phyloP scores from a whole-genome alignment of 1,140 invertebrate species.

The Adoxophyes honmai region DNA sequence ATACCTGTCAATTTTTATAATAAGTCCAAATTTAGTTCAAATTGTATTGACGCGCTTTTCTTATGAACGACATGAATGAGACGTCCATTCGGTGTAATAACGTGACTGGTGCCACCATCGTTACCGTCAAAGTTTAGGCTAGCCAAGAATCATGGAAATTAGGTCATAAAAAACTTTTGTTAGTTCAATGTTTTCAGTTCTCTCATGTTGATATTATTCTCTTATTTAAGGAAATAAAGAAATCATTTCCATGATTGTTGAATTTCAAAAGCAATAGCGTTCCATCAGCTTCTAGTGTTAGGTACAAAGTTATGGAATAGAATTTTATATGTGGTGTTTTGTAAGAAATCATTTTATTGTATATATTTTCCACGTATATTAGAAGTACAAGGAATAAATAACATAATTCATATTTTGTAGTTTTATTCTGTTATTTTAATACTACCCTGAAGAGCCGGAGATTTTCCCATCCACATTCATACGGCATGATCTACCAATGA shows the following conservation, averaged over 20 bases:
- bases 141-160: too few relatives aligned
- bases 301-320: conserved; percentile 14
- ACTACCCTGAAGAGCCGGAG: too few relatives aligned
- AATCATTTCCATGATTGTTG: conserved; percentile 2
- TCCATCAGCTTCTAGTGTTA: conserved; percentile 6
- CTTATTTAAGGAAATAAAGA: background rate
- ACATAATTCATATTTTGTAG: background rate
- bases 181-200: too few relatives aligned
- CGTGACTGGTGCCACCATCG: too few relatives aligned
- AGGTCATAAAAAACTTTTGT: too few relatives aligned
- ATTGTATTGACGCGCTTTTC: conserved; percentile 2
- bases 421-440: background rate
- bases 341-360: conserved; percentile 12
- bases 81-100: too few relatives aligned
- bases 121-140: background rate
- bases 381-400: conserved; percentile 12
- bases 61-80: background rate
- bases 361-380: conserved; percentile 13
- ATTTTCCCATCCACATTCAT: too few relatives aligned
- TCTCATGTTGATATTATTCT: too few relatives aligned
- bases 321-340: conserved; percentile 15
- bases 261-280: conserved; percentile 2
- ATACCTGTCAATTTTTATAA: conserved; percentile 7
- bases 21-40: conserved; percentile 13
- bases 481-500: too few relatives aligned